These are phyloP conservation scores for Hydrolagus affinis DNA, from an alignment of 2,113 vertebrate genomes.

Conservation along the genomic window DNA sequence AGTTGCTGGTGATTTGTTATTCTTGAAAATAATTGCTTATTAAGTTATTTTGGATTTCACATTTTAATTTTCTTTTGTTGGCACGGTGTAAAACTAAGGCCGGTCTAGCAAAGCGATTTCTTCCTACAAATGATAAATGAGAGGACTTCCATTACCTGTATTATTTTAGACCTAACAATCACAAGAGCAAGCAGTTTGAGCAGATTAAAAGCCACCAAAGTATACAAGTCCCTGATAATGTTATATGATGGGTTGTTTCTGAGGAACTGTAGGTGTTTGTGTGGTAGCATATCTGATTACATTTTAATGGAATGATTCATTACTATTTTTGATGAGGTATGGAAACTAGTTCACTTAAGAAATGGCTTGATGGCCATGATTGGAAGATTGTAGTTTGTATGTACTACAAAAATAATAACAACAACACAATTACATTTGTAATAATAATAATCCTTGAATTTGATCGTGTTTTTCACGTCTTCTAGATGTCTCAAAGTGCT, in stretches of 20 bases:
- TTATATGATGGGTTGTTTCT: not conserved
- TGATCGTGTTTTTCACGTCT: too few relatives aligned
- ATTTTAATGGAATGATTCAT: not conserved
- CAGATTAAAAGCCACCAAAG: not conserved
- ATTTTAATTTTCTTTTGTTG: not conserved
- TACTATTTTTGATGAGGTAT: not conserved
- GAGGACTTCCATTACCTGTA: not conserved
- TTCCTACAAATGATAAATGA: not conserved
- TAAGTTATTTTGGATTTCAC: not conserved
- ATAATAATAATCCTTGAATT: too few relatives aligned
- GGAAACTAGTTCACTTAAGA: too few relatives aligned
- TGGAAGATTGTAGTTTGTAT: too few relatives aligned
- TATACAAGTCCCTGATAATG: not conserved
- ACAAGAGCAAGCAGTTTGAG: not conserved
- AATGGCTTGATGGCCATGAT: too few relatives aligned
- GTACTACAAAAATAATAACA: too few relatives aligned
- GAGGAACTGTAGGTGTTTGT: not conserved
- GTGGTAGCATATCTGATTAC: not conserved
- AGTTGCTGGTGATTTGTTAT: not conserved
- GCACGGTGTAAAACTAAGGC: not conserved
- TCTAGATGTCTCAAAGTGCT: too few relatives aligned
- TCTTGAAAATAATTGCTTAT: not conserved
- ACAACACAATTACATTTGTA: too few relatives aligned
- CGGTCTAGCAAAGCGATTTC: not conserved
- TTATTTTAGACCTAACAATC: not conserved